Evolutionary conservation across 2,888 invertebrate species (phyloP).

Genomic region (Drosophila rubida): DNA sequence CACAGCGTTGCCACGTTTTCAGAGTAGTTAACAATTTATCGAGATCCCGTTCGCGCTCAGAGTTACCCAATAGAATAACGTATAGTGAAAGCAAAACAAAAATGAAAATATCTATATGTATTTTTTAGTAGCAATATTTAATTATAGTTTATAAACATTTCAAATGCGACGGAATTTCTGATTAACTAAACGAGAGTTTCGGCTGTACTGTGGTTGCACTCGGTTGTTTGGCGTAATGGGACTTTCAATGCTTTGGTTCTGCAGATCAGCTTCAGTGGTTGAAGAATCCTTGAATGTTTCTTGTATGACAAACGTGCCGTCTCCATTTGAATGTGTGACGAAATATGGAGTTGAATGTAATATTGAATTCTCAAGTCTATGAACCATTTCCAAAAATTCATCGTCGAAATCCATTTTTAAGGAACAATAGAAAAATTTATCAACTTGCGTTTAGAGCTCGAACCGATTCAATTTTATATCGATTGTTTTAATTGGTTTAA

Average conservation of each 20-base stretch:
- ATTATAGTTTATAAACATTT: background rate
- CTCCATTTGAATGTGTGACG: background rate
- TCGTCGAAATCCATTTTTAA: background rate
- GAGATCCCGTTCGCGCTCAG: too few relatives aligned
- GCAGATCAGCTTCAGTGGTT: too few relatives aligned
- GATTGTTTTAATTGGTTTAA: too few relatives aligned
- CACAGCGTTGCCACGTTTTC: too few relatives aligned
- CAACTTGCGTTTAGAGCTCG: too few relatives aligned
- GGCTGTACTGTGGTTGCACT: conserved; percentile 8
- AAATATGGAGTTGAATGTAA: conserved; percentile 22
- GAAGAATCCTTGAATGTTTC: background rate
- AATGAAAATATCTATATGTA: background rate
- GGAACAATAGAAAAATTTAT: background rate
- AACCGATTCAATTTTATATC: too few relatives aligned
- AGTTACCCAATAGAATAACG: background rate
- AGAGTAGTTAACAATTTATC: too few relatives aligned
- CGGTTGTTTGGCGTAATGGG: conserved; percentile 22
- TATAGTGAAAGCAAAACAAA: background rate
- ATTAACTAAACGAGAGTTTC: conserved; percentile 26
- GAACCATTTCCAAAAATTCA: conserved; percentile 1
- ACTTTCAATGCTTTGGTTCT: background rate
- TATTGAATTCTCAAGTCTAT: conserved; percentile 4
- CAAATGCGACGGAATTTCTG: conserved; percentile 36
- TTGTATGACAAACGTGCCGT: background rate
- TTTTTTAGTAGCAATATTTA: background rate